These are phyloP conservation scores for Hyaena hyaena DNA, from an alignment of 2,113 vertebrate genomes.

Conservation along the genomic window DNA sequence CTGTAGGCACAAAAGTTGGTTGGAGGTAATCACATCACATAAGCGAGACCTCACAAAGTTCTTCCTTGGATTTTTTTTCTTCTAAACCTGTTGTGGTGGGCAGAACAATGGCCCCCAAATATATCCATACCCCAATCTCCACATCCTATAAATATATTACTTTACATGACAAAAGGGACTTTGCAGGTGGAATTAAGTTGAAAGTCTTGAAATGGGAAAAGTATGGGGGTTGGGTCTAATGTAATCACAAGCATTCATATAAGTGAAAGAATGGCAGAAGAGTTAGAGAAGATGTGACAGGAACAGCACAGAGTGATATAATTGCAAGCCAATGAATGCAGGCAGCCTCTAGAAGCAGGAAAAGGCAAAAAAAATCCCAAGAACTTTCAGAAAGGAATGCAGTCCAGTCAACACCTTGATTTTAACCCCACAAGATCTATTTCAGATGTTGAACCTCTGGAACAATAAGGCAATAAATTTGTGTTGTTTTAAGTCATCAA, in stretches of 20 bases:
- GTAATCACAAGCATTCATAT: not conserved
- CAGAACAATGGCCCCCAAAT: not conserved
- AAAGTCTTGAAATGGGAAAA: not conserved
- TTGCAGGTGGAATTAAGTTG: not conserved
- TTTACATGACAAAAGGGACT: not conserved
- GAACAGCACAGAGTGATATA: not conserved
- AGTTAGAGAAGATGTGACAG: not conserved
- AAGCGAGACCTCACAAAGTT: not conserved
- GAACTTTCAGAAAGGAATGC: not conserved
- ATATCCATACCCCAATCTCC: not conserved
- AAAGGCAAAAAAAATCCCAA: not conserved
- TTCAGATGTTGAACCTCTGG: not conserved
- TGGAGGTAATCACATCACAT: not conserved
- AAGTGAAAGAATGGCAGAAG: not conserved
- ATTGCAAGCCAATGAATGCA: not conserved
- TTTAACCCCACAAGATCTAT: not conserved
- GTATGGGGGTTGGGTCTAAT: not conserved
- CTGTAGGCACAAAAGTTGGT: not conserved
- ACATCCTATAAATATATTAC: not conserved
- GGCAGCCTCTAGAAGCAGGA: not conserved
- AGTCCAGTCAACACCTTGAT: not conserved
- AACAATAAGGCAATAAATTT: not conserved
- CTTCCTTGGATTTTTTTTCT: not conserved
- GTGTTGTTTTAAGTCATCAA: not conserved
- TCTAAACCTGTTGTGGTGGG: not conserved